Evolutionary conservation across 2,797 vertebrate genomes (phyloP).

Genomic region (Florisuga fusca): DNA sequence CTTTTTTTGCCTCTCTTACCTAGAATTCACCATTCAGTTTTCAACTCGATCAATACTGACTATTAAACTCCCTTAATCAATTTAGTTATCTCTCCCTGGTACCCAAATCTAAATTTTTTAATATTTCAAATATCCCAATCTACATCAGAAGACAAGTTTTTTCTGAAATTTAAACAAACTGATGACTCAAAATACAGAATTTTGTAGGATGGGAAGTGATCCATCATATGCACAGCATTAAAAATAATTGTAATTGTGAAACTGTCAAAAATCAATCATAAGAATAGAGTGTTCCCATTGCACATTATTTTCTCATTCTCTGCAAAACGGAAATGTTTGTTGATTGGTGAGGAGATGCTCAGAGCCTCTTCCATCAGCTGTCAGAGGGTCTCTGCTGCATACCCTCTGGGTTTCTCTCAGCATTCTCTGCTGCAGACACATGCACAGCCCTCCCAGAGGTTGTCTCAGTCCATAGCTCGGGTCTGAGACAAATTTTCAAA

Average conservation of each 20-base stretch:
- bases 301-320: neutral
- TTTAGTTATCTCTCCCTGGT: neutral
- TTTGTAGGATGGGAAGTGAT: neutral
- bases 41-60: neutral
- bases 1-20: neutral
- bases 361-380: neutral
- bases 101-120: neutral
- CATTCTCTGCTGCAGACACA: neutral
- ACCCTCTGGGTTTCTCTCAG: neutral
- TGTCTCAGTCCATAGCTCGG: neutral
- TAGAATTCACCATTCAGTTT: neutral
- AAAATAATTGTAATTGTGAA: neutral
- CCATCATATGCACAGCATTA: neutral
- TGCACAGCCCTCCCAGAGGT: neutral
- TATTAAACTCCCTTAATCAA: neutral
- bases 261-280: neutral
- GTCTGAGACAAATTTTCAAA: neutral
- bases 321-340: accelerated
- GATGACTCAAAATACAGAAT: neutral
- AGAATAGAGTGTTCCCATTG: neutral
- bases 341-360: neutral
- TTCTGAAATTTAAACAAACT: neutral
- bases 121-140: neutral
- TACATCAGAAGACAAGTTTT: neutral
- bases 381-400: neutral